Conservation (phyloP, 2,113 vertebrate species). For the Eonycteris spelaea region DNA sequence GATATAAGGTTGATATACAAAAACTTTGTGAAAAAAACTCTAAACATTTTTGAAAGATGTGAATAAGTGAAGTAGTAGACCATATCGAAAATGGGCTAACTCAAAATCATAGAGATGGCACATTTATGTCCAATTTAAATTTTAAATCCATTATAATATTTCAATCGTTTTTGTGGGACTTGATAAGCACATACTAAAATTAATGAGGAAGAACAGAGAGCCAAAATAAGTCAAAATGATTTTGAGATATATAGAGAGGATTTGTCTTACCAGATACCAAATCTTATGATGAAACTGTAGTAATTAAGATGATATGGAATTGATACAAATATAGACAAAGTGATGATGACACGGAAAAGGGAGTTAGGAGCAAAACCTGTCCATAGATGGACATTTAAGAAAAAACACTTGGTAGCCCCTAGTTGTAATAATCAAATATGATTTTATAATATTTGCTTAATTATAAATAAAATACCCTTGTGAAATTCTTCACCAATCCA, state of each 20-base stretch:
- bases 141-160: neutral
- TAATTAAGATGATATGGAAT: neutral
- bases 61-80: neutral
- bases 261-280: neutral
- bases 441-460: neutral
- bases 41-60: slow-evolving; percentile 5
- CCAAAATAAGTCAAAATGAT: slow-evolving; percentile 9
- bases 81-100: neutral
- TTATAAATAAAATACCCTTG: neutral
- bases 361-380: neutral
- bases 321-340: neutral
- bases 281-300: neutral
- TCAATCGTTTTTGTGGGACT: neutral
- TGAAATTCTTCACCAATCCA: neutral
- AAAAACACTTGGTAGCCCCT: neutral
- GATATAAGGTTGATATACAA: neutral
- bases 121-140: slow-evolving; percentile 22
- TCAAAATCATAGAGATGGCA: neutral
- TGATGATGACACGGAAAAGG: neutral
- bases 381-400: neutral
- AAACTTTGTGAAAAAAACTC: neutral
- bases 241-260: neutral
- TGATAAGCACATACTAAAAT: slow-evolving; percentile 30
- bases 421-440: neutral
- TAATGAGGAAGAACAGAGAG: neutral